Conservation (phyloP, 2,797 vertebrate species). For the Prionace glauca region DNA sequence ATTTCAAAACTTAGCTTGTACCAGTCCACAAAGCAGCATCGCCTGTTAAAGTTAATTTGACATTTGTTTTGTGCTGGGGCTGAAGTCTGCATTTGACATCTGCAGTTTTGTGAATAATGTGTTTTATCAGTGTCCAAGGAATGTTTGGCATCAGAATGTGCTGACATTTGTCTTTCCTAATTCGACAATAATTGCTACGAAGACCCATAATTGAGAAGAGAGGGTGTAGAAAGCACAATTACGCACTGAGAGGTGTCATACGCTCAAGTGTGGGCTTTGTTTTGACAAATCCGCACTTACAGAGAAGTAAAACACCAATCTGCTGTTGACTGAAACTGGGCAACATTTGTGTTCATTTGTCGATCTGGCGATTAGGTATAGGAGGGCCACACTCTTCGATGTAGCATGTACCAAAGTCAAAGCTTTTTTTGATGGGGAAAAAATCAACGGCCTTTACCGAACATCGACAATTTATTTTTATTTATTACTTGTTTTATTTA, state of each 20-base stretch:
- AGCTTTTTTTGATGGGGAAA: background rate
- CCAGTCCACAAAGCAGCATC: background rate
- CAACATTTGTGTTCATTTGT: background rate
- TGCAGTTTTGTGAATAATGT: background rate
- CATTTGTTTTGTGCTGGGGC: background rate
- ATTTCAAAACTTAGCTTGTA: background rate
- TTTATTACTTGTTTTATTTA: too few species aligned
- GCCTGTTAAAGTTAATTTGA: constrained; percentile 15
- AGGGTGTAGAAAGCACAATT: constrained; percentile 55
- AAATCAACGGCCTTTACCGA: background rate
- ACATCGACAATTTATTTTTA: too few species aligned
- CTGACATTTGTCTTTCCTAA: constrained; percentile 33
- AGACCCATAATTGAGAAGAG: constrained; percentile 49
- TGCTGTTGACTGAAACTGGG: constrained; percentile 18
- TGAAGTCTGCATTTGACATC: background rate
- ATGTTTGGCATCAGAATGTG: constrained; percentile 21
- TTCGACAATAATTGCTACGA: constrained; percentile 19
- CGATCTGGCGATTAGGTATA: background rate
- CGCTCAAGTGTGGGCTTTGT: constrained; percentile 56
- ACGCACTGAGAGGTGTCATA: constrained; percentile 60
- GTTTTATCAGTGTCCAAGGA: background rate
- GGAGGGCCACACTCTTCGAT: background rate
- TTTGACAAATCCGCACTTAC: constrained; percentile 63
- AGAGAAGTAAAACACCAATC: background rate
- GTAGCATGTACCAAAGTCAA: background rate